Percentiles rank a stretch among this genome's conserved stretches.
These are phyloP conservation scores for Myripristis murdjan DNA, from an alignment of 2,797 vertebrate species.

Conservation along the genomic window DNA sequence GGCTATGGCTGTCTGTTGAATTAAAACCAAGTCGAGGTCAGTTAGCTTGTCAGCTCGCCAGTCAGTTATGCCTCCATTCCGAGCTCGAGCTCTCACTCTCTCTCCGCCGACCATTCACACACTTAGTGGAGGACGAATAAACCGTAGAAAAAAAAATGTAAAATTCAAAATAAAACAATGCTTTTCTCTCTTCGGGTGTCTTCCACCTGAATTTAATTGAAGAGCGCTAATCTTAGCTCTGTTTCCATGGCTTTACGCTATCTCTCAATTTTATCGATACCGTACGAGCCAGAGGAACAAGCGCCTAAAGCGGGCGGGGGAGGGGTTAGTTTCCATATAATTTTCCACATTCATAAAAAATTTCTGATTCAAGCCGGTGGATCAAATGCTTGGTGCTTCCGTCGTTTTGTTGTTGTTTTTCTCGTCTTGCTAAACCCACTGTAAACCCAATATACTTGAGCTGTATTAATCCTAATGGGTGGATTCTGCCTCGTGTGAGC, in stretches of 20 bases:
- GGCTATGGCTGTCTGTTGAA: not conserved
- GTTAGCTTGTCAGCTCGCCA: not conserved
- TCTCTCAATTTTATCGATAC: slow-evolving; percentile 27
- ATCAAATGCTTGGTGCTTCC: not conserved
- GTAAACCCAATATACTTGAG: not conserved
- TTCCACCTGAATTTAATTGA: rapidly evolving
- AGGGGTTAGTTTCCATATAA: slow-evolving; percentile 53
- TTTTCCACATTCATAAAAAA: slow-evolving; percentile 5
- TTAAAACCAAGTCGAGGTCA: slow-evolving; percentile 18
- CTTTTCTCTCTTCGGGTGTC: not conserved
- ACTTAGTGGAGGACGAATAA: slow-evolving; percentile 18
- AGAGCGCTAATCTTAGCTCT: not conserved
- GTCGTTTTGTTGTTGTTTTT: not conserved
- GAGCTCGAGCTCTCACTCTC: slow-evolving; percentile 8
- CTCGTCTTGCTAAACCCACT: not conserved
- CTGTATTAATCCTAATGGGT: too few relatives aligned
- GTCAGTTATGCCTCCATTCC: slow-evolving; percentile 34
- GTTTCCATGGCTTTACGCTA: not conserved
- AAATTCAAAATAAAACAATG: rapidly evolving
- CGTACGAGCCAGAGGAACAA: slow-evolving; percentile 51
- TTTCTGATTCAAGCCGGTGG: slow-evolving; percentile 17
- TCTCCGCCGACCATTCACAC: slow-evolving; percentile 37
- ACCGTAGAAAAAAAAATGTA: too few relatives aligned
- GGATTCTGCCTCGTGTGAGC: too few relatives aligned
- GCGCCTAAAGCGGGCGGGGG: slow-evolving; percentile 49